A percentile compares a stretch with the other conserved stretches of the same genome.
phyloP scores from a whole-genome alignment of 2,888 invertebrate genomes.

The Drosophila ezoana region DNA sequence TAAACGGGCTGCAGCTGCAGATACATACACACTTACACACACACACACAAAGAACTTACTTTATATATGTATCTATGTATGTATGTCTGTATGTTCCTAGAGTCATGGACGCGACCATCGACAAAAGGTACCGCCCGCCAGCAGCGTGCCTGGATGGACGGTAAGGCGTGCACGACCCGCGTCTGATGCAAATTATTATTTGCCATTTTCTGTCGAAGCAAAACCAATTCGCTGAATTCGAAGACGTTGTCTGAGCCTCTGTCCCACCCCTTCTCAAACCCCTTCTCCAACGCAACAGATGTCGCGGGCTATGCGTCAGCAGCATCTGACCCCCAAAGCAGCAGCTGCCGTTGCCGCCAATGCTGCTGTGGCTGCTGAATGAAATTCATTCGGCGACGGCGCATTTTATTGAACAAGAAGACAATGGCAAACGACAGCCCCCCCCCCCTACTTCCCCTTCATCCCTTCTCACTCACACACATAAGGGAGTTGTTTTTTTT shows the following conservation, averaged over 20 bases:
- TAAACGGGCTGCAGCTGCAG: conserved; percentile 64
- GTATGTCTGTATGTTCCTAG: conserved; percentile 29
- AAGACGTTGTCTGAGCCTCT: conserved; percentile 25
- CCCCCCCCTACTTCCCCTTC: conserved; percentile 1
- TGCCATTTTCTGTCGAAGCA: conserved; percentile 13
- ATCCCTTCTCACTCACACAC: too few species aligned
- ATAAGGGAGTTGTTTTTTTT: conserved; percentile 57
- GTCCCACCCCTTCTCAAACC: neutral
- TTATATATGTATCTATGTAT: neutral
- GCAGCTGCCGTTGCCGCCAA: conserved; percentile 14
- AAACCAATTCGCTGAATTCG: conserved; percentile 53
- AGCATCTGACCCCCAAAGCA: conserved; percentile 57
- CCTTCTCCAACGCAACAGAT: conserved; percentile 9
- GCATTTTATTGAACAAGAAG: conserved; percentile 70
- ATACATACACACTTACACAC: conserved; percentile 21
- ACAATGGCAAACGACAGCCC: conserved; percentile 60
- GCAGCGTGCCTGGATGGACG: conserved; percentile 12
- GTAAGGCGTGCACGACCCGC: conserved; percentile 19
- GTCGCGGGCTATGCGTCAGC: conserved; percentile 54
- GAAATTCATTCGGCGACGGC: conserved; percentile 56
- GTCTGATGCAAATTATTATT: conserved; percentile 49
- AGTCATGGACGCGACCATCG: conserved; percentile 45
- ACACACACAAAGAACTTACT: conserved; percentile 16
- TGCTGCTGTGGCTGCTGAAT: conserved; percentile 49
- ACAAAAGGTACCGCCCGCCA: conserved; percentile 53